Base-by-base conservation (phyloP, 1,140 invertebrate species). In the Geopemphigus sp. region DNA sequence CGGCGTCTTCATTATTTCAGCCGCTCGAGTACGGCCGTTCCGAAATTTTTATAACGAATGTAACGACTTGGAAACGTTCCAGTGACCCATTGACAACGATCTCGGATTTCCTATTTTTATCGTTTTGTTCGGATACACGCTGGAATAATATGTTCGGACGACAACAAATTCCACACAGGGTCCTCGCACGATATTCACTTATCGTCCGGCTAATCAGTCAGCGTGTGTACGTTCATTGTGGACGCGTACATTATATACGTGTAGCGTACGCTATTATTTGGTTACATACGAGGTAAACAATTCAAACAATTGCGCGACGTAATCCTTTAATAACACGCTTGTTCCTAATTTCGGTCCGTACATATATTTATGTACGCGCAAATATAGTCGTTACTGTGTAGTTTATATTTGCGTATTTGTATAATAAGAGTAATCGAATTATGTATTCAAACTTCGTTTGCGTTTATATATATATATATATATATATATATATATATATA, bases 51-150 rank as follows among this genome's bases (percentile, higher is more conserved):
- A 15, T 54, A 17, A 19, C n/a, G 63, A 39, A 5, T 14, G 39
- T 29, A 14, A 32, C 29, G 17, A 66, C 63, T 66, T 66, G 63
- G 63, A 14, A 45, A 45, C n/a, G 63, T 22, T 32, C 63, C 63
- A 45, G 32, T 12, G n/a, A 22, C n/a, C 19, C 12, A 1, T 1
- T 4, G 63, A 66, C 63, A 22, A 66, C 11, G 12, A 45, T 66
- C 32, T 26, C 19, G 26, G 61, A 15, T 63, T 63, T 32, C 61
- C 61, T 29, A 17, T 32, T 17, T 63, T 63, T 32, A 15, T 29
- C 15, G 19, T 54, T 5, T 54, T 6, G 53, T 54, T 32, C 26
- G 15, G 14, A 12, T 19, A 0, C 26, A 5, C 17, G 17, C 8
- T 6, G 19, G 32, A 32, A 32, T 29, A 19, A 61, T 19, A 61